Percentiles rank a stretch among this genome's conserved stretches.
phyloP scores from a whole-genome alignment of 2,888 invertebrate genomes.

The Pycnomerus fuliginosus region DNA sequence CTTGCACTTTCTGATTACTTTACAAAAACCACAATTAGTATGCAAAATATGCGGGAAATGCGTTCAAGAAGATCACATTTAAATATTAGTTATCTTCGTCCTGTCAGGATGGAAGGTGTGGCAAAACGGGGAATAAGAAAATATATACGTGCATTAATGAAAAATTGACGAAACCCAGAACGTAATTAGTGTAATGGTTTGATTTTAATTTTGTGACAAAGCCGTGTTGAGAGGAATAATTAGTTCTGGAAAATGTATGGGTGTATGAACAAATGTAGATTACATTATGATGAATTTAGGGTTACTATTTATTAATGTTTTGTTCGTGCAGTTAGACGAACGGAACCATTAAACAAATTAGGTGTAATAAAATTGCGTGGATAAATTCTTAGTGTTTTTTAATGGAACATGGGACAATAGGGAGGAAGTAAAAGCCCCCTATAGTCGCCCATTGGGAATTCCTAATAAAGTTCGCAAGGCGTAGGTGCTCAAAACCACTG shows the following conservation, averaged over 20 bases:
- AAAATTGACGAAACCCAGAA: no score
- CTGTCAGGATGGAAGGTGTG: no score
- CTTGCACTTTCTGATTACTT: no score
- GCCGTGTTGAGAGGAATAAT: slow-evolving; percentile 6
- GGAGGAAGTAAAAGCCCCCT: slow-evolving; percentile 25
- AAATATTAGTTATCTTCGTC: no score
- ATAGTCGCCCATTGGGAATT: slow-evolving; percentile 28
- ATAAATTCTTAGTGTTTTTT: not conserved
- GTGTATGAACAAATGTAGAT: slow-evolving; percentile 11
- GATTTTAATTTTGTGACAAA: slow-evolving; percentile 2
- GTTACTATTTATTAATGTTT: slow-evolving; percentile 13
- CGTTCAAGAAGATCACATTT: no score
- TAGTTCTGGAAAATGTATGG: slow-evolving; percentile 10
- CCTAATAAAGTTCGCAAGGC: slow-evolving; percentile 29
- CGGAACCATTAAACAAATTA: slow-evolving; percentile 12
- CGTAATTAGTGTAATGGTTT: no score
- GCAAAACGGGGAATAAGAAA: no score
- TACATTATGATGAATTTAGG: slow-evolving; percentile 13
- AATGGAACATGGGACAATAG: slow-evolving; percentile 18
- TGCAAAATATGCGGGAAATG: no score
- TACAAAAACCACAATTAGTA: no score
- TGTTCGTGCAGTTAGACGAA: slow-evolving; percentile 11
- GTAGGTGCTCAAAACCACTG: slow-evolving; percentile 28
- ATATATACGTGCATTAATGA: no score
- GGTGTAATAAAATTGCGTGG: slow-evolving; percentile 6